Conservation (phyloP, 2,888 invertebrate species). For the Steinernema scapterisci region DNA sequence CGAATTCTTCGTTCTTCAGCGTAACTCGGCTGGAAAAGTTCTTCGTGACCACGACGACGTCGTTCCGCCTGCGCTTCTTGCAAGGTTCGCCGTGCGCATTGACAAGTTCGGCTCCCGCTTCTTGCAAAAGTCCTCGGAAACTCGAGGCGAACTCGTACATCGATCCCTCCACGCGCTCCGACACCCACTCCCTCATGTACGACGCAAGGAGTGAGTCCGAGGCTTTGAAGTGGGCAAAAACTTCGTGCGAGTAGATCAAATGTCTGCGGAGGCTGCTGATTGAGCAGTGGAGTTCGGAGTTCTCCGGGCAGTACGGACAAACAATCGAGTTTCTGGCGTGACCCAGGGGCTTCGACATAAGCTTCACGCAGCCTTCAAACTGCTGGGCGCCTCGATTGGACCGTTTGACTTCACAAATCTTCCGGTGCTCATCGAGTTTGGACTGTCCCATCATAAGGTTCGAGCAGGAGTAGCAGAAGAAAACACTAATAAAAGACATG, state of each 20-base stretch:
- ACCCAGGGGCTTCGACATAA: neutral
- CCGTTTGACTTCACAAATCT: neutral
- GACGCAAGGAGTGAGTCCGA: neutral
- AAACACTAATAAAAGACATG: neutral
- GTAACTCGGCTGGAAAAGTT: neutral
- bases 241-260: neutral
- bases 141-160: slow-evolving; percentile 9
- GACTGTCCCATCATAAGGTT: neutral
- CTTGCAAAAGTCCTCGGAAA: neutral
- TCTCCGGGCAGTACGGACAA: neutral
- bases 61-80: neutral
- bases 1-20: neutral
- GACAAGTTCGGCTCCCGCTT: neutral
- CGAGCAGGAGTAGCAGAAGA: slow-evolving; percentile 1
- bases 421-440: neutral
- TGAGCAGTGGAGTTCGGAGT: neutral
- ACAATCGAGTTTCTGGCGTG: neutral
- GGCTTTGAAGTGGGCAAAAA: neutral
- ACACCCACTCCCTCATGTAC: neutral
- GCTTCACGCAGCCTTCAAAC: neutral
- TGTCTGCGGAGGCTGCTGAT: neutral
- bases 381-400: neutral
- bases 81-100: neutral
- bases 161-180: neutral
- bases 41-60: neutral